Base-by-base conservation (phyloP, 2,797 vertebrate genomes). In the Tinamus major region DNA sequence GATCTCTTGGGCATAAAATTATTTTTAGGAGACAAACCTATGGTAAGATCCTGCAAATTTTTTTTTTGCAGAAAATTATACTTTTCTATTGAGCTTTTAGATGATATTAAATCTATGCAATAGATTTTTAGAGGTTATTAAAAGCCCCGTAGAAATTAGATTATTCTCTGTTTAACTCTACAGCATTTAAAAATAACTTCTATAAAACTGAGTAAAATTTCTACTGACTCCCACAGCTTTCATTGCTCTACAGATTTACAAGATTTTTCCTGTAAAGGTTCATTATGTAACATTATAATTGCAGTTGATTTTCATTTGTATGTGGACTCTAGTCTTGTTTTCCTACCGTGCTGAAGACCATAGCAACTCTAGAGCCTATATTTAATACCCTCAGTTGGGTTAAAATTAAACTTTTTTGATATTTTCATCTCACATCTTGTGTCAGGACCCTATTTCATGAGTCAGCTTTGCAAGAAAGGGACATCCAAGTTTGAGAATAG, bases 101-200 rank as follows among this genome's bases (percentile, higher is more conserved):
- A 31, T 42, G 72, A 83, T 95, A 89, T 91, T 87, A 91, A 92
- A 93, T 94, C 87, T 91, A 59, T 12, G 77, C 53, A 72, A 74
- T 79, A 79, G 89, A 72, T 72, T 88, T 91, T 74, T 48, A 64
- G 67, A 81, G 67, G 82, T 72, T 93, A 95, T 95, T 93, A 89
- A 92, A 96, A 96, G 90, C 89, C 16, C 61, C 0, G 75, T n/a
- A 77, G 94, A 94, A 96, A 95, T 94, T 87, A 90, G 92, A 89
- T 93, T 84, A 90, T 94, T 91, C 94, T 89, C 91, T 95, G 87
- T 94, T 96, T 95, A 95, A 92, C 87, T 88, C 78, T 10, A 55
- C 68, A 64, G 77, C 7, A 1, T 81, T 94, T 96, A 95, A 95
- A 95, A 95, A 94, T 95, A 96, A 94, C 89, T 94, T 70, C 77